Evolutionary conservation across 2,888 invertebrate species (phyloP), one percentile per base, ranked within the genome.

Genomic region (Drosophila paramelanica): DNA sequence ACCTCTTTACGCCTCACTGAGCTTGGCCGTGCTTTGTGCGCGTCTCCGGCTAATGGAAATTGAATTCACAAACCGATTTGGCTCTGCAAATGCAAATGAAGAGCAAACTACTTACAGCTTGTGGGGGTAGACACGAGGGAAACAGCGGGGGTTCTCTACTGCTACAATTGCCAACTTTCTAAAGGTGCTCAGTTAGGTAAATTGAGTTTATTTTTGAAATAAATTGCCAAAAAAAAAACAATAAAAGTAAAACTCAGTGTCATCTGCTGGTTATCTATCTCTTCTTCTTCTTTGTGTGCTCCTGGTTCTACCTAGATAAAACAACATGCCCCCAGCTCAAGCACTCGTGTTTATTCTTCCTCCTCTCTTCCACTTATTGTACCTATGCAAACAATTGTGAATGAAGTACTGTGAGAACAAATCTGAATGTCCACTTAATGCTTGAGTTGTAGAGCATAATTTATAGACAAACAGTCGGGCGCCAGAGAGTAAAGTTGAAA

Each of bases 1-100:
- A 78, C 75, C 87, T 87, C 57, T 49, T 84, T 65, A 66, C 79
- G 61, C 33, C 75, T 69, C 87, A 84, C 84, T 82, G 81, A 59
- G 60, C 67, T 45, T 55, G 42, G 20, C 33, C 11, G 13, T 47
- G 47, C 41, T 49, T 46, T 45, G 51, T 51, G 52, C 51, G 49
- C 57, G 42, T 43, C 55, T 50, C 55, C 52, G 57, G 67, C 81
- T 81, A 87, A 84, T 76, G 71, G 46, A 81, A 81, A 87, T 81
- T 67, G 71, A 78, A 84, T 71, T 71, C 61, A n/a, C 46, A 52
- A 59, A 57, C 56, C 65, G 50, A 52, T 68, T 62, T 61, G 58
- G 58, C 58, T 39, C 49, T 8, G 46, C 47, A 67, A 80, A 86
- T 83, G 85, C 83, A 86, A 83, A 81, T 81, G 61, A 80, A 74